Percentiles rank a stretch among this genome's conserved stretches.
Evolutionary conservation across 2,113 vertebrate genomes (phyloP).

Genomic region (Pao palembangensis): DNA sequence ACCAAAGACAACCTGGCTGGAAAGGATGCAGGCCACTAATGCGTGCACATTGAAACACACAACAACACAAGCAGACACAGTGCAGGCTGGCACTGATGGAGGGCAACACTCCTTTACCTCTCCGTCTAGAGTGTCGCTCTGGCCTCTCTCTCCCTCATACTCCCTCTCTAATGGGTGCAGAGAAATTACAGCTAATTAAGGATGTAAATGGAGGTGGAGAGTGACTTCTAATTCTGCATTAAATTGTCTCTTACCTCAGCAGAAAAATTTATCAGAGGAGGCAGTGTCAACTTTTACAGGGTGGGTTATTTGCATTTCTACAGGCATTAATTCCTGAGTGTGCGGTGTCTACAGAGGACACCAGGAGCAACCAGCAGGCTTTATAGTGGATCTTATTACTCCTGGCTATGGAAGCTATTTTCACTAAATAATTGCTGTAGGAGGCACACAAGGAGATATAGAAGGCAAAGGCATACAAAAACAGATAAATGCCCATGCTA

Average conservation of each 20-base stretch:
- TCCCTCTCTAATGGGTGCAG: slow-evolving; percentile 78
- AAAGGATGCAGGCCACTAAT: slow-evolving; percentile 25
- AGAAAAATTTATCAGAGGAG: slow-evolving; percentile 82
- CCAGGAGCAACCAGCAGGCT: slow-evolving; percentile 29
- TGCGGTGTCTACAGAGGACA: slow-evolving; percentile 42
- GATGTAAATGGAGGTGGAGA: slow-evolving; percentile 85
- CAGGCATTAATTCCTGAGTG: slow-evolving; percentile 58
- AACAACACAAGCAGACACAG: slow-evolving; percentile 22
- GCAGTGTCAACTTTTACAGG: slow-evolving; percentile 84
- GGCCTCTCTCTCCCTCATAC: slow-evolving; percentile 5
- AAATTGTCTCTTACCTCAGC: slow-evolving; percentile 88
- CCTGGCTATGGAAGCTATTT: slow-evolving; percentile 20
- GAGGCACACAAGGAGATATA: slow-evolving; percentile 21
- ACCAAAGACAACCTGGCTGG: slow-evolving; percentile 47
- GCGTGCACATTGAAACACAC: slow-evolving; percentile 26
- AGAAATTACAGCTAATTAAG: slow-evolving; percentile 89
- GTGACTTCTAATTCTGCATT: slow-evolving; percentile 84
- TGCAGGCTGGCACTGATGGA: slow-evolving; percentile 13
- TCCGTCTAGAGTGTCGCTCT: slow-evolving; percentile 14
- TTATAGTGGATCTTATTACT: slow-evolving; percentile 21
- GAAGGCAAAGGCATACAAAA: slow-evolving; percentile 32
- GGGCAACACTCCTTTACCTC: slow-evolving; percentile 63
- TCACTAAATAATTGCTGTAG: slow-evolving; percentile 31
- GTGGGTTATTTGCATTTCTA: slow-evolving; percentile 71
- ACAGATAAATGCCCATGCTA: slow-evolving; percentile 14